Base-by-base conservation (phyloP, 2,113 vertebrate genomes). In the Condylura cristata region DNA sequence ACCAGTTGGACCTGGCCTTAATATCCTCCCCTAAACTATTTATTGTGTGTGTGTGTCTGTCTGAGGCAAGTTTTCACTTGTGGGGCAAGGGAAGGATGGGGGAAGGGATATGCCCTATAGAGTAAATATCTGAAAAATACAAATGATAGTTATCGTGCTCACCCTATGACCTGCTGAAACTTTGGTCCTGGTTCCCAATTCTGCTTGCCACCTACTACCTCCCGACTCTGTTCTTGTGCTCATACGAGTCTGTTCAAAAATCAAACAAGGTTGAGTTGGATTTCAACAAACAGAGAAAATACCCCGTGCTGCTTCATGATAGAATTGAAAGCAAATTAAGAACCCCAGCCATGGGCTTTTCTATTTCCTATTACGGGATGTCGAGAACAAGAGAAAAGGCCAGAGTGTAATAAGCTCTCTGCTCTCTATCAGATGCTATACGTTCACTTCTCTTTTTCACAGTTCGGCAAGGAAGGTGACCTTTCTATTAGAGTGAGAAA, bases 171-270 rank as follows among this genome's bases (percentile, higher is more conserved):
- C 46, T 61, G 3, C 17, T 1, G 0, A 30, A 16, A 53, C 34
- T n/a, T 20, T 13, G n/a, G 26, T 8, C 4, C 32, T n/a, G 0
- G 6, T 1, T n/a, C 30, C 1, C 26, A 1, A 4, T 0, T 0
- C 8, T 34, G 48, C 9, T 34, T 3, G 28, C n/a, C 12, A 0
- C 58, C 12, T 11, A 4, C 68, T 46, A 56, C 20, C 53, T 53
- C 3, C 51, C 17, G 5, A 22, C 16, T 53, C 17, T 56, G 53
- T 56, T 10, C 75, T 41, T 34, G 41, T 4, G 28, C 18, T 11
- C 14, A 0, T 28, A 53, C 10, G 1, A 2, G 41, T 14, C 0
- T 5, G 32, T 28, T 87, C 53, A 16, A 37, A 88, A 90, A 26
- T 13, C 65, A 24, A 26, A 44, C 28, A 22, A 17, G 53, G 41